Base-by-base conservation (phyloP, 2,888 invertebrate species). In the Anthophora plumipes region DNA sequence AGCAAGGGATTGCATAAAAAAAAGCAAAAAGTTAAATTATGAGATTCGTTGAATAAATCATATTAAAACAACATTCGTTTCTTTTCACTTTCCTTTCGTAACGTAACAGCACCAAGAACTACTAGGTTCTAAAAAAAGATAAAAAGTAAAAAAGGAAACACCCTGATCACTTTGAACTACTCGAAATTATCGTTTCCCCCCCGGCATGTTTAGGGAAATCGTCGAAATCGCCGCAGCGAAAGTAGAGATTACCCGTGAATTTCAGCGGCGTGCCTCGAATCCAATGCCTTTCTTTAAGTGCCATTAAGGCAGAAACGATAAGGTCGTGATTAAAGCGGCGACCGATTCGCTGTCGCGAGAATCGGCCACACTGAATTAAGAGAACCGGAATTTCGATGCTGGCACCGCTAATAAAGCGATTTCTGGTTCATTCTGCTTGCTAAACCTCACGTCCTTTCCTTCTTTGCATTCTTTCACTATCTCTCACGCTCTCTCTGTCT, bases 391-490 rank as follows among this genome's bases (percentile, higher is more conserved):
- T 80, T 60, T 64, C 83, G 52, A 31, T 4, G 61, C 64, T 46
- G 63, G 52, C 41, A 54, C 61, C 61, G 79, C 84, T 85, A 85
- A 85, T 85, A 85, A 82, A 85, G 82, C 84, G 81, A 86, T 85
- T 86, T 86, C 87, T 85, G 76, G 60, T 71, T 72, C 76, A 25
- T 39, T 22, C 64, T 37, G 14, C 37, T 74, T 31, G n/a, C 20
- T 12, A 20, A 57, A 55, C 50, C 20, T 31, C 25, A 48, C 48
- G 22, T 43, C 12, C 7, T 37, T 39, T n/a, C 14, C 22, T 59
- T 50, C 31, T 11, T 12, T 25, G 5, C 37, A 3, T 25, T 2
- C 8, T 57, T 12, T 17, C 14, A 6, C 7, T 17, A 8, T 0
- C 25, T 46, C 31, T 31, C 7, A n/a, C n/a, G n/a, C n/a, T n/a